Evolutionary conservation across 2,113 vertebrate species (phyloP).

Genomic region (Macrotus californicus): DNA sequence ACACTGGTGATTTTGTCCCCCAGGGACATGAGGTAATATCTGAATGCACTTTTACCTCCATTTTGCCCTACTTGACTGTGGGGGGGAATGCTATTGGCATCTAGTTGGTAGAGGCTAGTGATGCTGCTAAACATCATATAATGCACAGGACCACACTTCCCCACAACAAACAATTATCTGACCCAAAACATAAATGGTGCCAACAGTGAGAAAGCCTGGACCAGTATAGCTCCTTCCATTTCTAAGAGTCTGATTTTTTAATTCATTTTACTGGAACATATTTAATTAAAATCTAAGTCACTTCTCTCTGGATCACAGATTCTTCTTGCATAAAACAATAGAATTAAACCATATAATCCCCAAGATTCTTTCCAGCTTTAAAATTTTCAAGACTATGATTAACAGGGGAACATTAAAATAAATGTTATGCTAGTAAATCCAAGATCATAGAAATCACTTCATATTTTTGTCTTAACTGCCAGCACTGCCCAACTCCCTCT

Average conservation of each 20-base stretch:
- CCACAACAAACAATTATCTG: neutral
- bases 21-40: neutral
- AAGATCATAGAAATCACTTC: slow-evolving; percentile 40
- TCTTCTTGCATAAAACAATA: slow-evolving; percentile 27
- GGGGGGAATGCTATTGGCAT: neutral
- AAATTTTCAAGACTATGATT: slow-evolving; percentile 38
- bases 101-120: neutral
- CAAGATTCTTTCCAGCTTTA: slow-evolving; percentile 47
- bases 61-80: neutral
- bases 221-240: neutral
- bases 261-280: neutral
- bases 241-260: neutral
- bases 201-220: neutral
- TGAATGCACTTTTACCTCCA: neutral
- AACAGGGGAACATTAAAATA: slow-evolving; percentile 45
- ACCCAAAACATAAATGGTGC: neutral
- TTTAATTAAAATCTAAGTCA: slow-evolving; percentile 25
- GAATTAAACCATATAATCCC: slow-evolving; percentile 20
- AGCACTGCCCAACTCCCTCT: neutral
- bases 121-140: neutral
- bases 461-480: slow-evolving; percentile 40
- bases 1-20: neutral
- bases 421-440: slow-evolving; percentile 46
- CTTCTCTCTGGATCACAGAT: slow-evolving; percentile 34
- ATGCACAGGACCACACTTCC: rapidly evolving